Conservation (phyloP, 1,140 invertebrate species). For the Orchestia grillus region DNA sequence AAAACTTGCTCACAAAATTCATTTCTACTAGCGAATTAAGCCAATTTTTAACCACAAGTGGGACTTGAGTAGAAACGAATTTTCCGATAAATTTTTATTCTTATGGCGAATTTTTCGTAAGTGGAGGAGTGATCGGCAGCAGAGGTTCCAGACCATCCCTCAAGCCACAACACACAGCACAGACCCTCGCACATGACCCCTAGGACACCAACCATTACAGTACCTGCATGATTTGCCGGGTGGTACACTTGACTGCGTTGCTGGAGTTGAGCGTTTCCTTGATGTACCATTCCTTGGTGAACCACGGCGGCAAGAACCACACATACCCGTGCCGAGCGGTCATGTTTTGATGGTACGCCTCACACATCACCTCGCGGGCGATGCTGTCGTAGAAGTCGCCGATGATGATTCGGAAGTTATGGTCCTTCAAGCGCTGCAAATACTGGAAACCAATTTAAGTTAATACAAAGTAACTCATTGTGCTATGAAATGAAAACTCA, state of each 20-base stretch:
- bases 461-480: not conserved
- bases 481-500: not conserved
- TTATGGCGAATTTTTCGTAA: too few relatives aligned
- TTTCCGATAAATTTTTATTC: too few relatives aligned
- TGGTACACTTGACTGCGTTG: not conserved
- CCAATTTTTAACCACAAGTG: too few relatives aligned
- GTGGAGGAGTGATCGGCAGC: too few relatives aligned
- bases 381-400: constrained; percentile 81
- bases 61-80: too few relatives aligned
- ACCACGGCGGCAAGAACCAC: constrained; percentile 83
- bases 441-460: constrained; percentile 73
- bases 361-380: constrained; percentile 81
- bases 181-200: too few relatives aligned
- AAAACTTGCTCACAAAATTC: too few relatives aligned
- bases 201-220: too few relatives aligned
- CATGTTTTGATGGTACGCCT: constrained; percentile 79
- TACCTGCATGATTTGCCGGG: constrained; percentile 53
- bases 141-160: too few relatives aligned
- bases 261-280: not conserved
- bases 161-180: too few relatives aligned
- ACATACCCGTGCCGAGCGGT: constrained; percentile 77
- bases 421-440: constrained; percentile 78
- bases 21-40: too few relatives aligned
- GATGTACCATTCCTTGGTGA: constrained; percentile 51
- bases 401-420: constrained; percentile 81